Percentiles rank a stretch among this genome's conserved stretches.
Evolutionary conservation across 2,888 invertebrate genomes (phyloP).

Genomic region (Agrochola lota): DNA sequence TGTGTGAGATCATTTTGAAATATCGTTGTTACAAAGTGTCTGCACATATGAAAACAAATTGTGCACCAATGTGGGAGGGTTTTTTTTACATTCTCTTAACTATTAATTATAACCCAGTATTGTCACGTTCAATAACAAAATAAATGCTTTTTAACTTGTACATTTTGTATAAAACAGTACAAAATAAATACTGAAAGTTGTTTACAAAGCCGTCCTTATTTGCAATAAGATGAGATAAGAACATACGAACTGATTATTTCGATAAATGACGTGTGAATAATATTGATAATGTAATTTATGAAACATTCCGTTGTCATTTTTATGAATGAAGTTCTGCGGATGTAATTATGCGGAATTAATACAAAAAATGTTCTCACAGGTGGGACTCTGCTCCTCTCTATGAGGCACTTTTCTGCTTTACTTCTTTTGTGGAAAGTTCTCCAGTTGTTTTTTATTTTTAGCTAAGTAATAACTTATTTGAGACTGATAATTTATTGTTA

Average conservation of each 20-base stretch:
- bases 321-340: background rate
- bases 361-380: background rate
- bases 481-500: background rate
- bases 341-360: background rate
- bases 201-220: constrained; percentile 49
- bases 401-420: background rate
- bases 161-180: constrained; percentile 34
- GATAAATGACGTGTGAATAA: constrained; percentile 43
- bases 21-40: too few species aligned
- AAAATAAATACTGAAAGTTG: constrained; percentile 7
- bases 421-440: background rate
- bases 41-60: too few species aligned
- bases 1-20: too few species aligned
- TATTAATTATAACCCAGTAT: too few species aligned
- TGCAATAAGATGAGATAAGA: constrained; percentile 38
- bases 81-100: too few species aligned
- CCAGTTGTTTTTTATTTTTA: background rate
- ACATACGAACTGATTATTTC: constrained; percentile 34
- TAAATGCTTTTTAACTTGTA: background rate
- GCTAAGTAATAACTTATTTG: background rate
- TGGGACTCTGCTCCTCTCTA: background rate
- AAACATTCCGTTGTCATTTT: background rate
- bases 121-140: too few species aligned
- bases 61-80: too few species aligned
- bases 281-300: constrained; percentile 18